Evolutionary conservation across 2,113 vertebrate species (phyloP).

Genomic region (Ailurus styani): DNA sequence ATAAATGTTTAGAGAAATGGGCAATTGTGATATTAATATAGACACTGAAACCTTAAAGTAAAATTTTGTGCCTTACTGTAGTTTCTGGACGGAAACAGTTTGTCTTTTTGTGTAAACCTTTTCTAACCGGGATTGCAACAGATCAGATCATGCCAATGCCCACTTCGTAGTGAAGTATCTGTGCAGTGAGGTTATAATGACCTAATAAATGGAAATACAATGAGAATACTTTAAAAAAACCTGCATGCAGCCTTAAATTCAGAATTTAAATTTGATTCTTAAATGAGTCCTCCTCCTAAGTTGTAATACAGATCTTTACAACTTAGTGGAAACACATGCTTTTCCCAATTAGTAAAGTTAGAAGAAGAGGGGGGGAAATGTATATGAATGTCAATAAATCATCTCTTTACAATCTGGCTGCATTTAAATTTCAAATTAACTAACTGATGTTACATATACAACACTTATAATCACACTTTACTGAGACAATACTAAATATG

Average conservation of each 20-base stretch:
- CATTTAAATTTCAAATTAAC: not conserved
- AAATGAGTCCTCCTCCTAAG: not conserved
- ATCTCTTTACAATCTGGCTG: not conserved
- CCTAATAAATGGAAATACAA: not conserved
- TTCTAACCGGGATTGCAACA: not conserved
- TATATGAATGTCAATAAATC: not conserved
- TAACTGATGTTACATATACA: not conserved
- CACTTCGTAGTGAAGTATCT: not conserved
- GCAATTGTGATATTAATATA: not conserved
- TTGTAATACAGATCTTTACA: not conserved
- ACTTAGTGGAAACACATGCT: not conserved
- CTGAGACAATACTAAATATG: not conserved
- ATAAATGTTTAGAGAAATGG: not conserved
- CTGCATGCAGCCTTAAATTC: not conserved
- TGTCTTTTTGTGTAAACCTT: not conserved
- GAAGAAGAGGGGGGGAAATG: rapidly evolving
- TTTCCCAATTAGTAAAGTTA: not conserved
- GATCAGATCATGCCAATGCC: not conserved
- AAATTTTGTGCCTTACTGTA: not conserved
- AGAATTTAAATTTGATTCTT: constrained; percentile 10
- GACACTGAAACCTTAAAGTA: not conserved
- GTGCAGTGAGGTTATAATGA: not conserved
- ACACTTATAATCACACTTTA: not conserved
- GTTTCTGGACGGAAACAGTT: not conserved
- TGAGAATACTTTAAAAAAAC: not conserved